phyloP scores from a whole-genome alignment of 2,888 invertebrate genomes.

The Cyclophora albipunctata region DNA sequence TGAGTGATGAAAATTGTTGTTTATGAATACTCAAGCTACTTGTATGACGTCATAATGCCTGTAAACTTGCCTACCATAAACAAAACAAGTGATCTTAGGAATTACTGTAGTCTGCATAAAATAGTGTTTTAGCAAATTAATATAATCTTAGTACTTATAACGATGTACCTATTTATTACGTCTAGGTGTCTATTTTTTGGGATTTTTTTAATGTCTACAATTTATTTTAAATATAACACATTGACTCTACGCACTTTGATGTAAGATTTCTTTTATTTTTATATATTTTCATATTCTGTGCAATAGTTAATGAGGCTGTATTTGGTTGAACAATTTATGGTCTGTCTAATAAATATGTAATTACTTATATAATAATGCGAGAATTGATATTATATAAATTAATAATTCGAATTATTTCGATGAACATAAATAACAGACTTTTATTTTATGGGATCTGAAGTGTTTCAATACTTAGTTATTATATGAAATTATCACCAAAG shows the following conservation, averaged over 20 bases:
- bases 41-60: too few species aligned
- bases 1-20: too few species aligned
- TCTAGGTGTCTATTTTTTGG: constrained; percentile 44
- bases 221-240: constrained; percentile 39
- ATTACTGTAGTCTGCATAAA: constrained; percentile 17
- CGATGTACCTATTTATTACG: constrained; percentile 5
- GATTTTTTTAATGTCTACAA: constrained; percentile 22
- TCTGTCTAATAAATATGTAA: background rate
- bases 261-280: constrained; percentile 31
- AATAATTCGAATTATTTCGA: too few species aligned
- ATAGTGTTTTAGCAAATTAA: constrained; percentile 37
- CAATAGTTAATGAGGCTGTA: constrained; percentile 13
- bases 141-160: constrained; percentile 24
- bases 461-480: constrained; percentile 29
- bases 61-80: too few species aligned
- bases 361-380: too few species aligned
- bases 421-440: too few species aligned
- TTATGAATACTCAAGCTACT: too few species aligned
- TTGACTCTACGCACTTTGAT: constrained; percentile 35
- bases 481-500: constrained; percentile 64
- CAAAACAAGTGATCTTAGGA: background rate
- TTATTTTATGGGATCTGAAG: constrained; percentile 33
- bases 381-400: too few species aligned
- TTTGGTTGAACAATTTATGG: background rate
- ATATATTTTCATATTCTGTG: constrained; percentile 26